phyloP scores from a whole-genome alignment of 1,140 invertebrate species.

The Sitodiplosis mosellana region DNA sequence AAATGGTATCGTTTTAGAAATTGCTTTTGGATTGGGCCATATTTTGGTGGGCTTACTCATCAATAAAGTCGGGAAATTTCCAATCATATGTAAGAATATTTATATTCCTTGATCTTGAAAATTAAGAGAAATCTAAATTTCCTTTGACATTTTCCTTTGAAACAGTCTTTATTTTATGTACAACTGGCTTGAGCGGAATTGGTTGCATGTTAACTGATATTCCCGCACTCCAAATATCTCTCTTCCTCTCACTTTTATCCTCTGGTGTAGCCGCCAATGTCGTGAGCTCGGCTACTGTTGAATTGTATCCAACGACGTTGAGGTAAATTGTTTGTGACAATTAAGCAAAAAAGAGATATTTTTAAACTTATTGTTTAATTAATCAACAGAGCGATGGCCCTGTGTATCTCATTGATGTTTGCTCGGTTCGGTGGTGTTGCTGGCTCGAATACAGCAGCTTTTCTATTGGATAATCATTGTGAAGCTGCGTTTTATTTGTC shows the following conservation, averaged over 20 bases:
- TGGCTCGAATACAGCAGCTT: conserved; percentile 6
- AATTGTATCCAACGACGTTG: conserved; percentile 17
- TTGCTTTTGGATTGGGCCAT: too few species aligned
- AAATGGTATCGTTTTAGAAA: too few species aligned
- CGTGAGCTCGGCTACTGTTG: conserved; percentile 14
- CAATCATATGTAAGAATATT: too few species aligned
- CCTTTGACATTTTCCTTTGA: too few species aligned
- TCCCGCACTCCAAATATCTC: conserved; percentile 6
- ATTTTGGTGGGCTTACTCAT: too few species aligned
- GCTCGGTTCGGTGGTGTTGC: conserved; percentile 15
- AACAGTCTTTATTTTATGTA: conserved; percentile 5
- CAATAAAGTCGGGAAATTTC: too few species aligned
- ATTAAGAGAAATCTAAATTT: too few species aligned
- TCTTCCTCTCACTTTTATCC: conserved; percentile 7
- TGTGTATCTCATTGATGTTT: conserved; percentile 14
- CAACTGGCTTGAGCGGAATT: conserved; percentile 6
- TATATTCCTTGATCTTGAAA: too few species aligned
- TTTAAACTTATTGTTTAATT: too few species aligned
- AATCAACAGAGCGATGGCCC: conserved; percentile 12
- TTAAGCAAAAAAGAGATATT: too few species aligned
- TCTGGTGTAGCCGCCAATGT: conserved; percentile 12
- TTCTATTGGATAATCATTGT: conserved; percentile 8
- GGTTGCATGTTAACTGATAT: conserved; percentile 2
- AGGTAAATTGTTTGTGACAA: too few species aligned
- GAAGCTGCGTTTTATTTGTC: conserved; percentile 4